Base-by-base conservation (phyloP, 1,140 invertebrate genomes). In the Pemphigus obesinymphae region DNA sequence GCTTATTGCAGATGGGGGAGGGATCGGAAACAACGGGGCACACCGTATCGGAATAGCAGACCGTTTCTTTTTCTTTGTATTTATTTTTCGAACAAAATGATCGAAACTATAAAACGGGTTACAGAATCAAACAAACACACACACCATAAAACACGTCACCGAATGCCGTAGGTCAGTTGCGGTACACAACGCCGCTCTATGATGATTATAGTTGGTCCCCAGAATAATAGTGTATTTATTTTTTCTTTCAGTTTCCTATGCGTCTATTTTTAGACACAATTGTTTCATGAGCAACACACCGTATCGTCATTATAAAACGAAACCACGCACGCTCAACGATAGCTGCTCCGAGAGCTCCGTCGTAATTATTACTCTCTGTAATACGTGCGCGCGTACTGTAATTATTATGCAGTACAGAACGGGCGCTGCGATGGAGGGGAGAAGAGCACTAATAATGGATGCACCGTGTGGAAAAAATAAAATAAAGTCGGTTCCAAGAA, bases 141-240 rank as follows among this genome's bases (percentile, higher is more conserved):
- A 29, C 40, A 1, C 15, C 10, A 40, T 40, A 10, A 31, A 34
- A 15, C 78, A n/a, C 58, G 61, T 66, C n/a, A 45, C 40, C 40
- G 45, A 29, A 63, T 86, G 86, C 86, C 86, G 86, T 86, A 86
- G 84, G 83, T 73, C 82, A 75, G 83, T 85, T 45, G 37, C 40
- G 13, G 37, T 68, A 40, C 31, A 61, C 58, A 82, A 58, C 50
- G 37, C 70, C 66, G 55, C 70, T 11, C 23, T 68, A 68, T 13
- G 17, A 50, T 23, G 17, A 50, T 50, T 4, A 48, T 26, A 43
- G 34, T 66, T 2, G 20, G 2, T 31, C 34, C n/a, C 31, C 10
- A 37, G 4, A 68, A 68, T 29, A 43, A n/a, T n/a, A n/a, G 23
- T 20, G 29, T 63, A 31, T 17, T 34, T 34, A 34, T 20, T 34